Evolutionary conservation across 1,140 invertebrate genomes (phyloP).

Genomic region (Heliothis virescens): DNA sequence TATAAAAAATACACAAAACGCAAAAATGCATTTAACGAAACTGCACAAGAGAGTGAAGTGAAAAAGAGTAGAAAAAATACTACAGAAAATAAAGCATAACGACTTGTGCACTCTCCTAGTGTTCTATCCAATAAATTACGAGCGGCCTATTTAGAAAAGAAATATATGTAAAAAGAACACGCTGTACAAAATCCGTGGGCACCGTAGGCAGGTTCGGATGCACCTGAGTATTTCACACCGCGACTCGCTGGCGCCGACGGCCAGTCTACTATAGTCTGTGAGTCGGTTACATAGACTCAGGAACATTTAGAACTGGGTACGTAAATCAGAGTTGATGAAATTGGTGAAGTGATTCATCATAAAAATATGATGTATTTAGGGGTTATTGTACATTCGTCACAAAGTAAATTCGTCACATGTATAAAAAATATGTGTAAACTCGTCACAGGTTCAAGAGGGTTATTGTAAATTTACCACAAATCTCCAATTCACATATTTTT

Average conservation of each 20-base stretch:
- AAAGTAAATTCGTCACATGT: no score
- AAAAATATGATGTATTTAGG: not conserved
- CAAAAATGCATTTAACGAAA: no score
- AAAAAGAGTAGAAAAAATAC: not conserved
- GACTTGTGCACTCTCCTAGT: slow-evolving; percentile 20
- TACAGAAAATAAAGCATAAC: not conserved
- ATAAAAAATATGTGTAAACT: no score
- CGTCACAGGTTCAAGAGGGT: no score
- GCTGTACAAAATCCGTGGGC: slow-evolving; percentile 75
- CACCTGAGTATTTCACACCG: slow-evolving; percentile 86
- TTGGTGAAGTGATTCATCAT: not conserved
- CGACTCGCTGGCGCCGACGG: slow-evolving; percentile 83
- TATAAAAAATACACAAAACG: not conserved
- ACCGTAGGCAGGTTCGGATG: slow-evolving; percentile 84
- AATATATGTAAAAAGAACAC: slow-evolving; percentile 53
- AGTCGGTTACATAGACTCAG: slow-evolving; percentile 52
- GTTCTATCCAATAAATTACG: slow-evolving; percentile 21
- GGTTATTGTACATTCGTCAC: no score
- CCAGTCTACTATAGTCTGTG: slow-evolving; percentile 66
- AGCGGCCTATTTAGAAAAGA: slow-evolving; percentile 26
- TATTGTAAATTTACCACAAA: no score
- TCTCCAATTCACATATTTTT: no score
- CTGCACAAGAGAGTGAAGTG: slow-evolving; percentile 12
- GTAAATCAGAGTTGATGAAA: not conserved
- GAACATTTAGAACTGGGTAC: slow-evolving; percentile 22